Base-by-base conservation (phyloP, 2,888 invertebrate species). In the Eristalinus sepulchralis region DNA sequence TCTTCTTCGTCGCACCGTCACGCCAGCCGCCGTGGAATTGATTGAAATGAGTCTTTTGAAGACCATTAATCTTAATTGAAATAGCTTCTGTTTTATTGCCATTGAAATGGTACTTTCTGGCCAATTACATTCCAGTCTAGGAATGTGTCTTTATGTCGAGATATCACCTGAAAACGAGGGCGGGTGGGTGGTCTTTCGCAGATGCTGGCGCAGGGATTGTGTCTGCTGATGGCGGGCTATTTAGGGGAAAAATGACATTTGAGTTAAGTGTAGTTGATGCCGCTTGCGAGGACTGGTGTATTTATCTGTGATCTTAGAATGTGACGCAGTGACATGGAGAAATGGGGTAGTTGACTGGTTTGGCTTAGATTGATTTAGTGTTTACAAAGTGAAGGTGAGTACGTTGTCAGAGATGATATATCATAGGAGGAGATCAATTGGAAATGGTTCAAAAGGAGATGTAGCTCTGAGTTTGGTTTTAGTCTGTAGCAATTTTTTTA, bases 61-160 rank as follows among this genome's bases (percentile, higher is more conserved):
- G 88, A 85, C 84, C 80, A 88, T 88, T 88, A 86, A 88, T 88
- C 88, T 88, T 88, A 88, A 88, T 88, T 88, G 88, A 88, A 88
- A 86, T 86, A 67, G 86, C 86, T 83, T 83, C 75, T 72, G 83
- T 79, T 83, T 86, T 75, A 83, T 75, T 83, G 86, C 66, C 70
- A 63, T 71, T 55, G 78, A 70, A 79, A 83, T 66, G 83, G 55
- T 59, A 83, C 71, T 86, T 75, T 63, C 67, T 71, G 67, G 83
- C 47, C 86, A 83, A 86, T 86, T 83, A 83, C 79, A 67, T 70
- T 83, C 70, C 55, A 71, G 70, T 83, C 78, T 63, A 70, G 53
- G 55, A 72, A 75, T 57, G 24, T 79, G 24, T 79, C 22, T 79
- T 47, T 27, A 53, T 67, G 34, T 34, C 17, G 27, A 27, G 17